phyloP scores from a whole-genome alignment of 2,797 vertebrate genomes.

The Artibeus lituratus region DNA sequence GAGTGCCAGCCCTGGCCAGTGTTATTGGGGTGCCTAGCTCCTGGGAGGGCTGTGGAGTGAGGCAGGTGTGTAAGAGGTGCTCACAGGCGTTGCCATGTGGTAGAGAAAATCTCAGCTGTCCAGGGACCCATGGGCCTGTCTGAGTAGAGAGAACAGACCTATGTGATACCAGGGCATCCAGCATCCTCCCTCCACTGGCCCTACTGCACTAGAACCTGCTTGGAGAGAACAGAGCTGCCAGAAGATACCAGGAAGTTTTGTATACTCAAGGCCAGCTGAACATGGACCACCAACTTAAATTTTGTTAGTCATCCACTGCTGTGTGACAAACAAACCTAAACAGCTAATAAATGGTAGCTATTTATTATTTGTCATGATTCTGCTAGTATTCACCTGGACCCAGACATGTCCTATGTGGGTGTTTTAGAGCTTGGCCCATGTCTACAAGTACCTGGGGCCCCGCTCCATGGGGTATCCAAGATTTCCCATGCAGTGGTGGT shows the following conservation, averaged over 20 bases:
- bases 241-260: no score
- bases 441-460: neutral
- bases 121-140: neutral
- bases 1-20: neutral
- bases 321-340: neutral
- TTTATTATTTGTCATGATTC: neutral
- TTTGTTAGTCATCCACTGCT: neutral
- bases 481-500: neutral
- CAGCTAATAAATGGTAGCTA: neutral
- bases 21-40: neutral
- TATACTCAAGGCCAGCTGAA: neutral
- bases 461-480: neutral
- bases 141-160: neutral
- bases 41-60: neutral
- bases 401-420: neutral
- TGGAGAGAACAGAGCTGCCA: neutral
- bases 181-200: neutral
- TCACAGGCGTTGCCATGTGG: rapidly evolving
- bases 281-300: rapidly evolving
- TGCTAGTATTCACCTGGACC: neutral
- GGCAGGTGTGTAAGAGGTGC: neutral
- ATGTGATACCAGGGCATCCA: neutral
- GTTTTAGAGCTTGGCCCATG: neutral
- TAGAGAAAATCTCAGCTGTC: no score
- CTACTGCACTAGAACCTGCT: neutral